Evolutionary conservation across 1,140 invertebrate species (phyloP).

Genomic region (Branchinecta lynchi): DNA sequence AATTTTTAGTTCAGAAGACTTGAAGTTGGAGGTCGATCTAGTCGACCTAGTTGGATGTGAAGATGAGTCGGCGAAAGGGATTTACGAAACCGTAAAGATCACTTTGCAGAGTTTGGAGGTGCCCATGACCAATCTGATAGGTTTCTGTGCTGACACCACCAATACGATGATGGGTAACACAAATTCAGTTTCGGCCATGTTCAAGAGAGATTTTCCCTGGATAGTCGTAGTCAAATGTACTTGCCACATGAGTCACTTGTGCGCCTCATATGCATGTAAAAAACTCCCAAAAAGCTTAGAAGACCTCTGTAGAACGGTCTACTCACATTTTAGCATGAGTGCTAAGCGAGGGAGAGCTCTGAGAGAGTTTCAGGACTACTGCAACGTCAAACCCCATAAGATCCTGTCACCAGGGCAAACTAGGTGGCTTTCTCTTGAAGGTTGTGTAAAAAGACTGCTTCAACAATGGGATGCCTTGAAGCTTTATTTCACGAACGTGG

Average conservation of each 20-base stretch:
- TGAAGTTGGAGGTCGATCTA: conserved; percentile 13
- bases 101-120: conserved; percentile 23
- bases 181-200: conserved; percentile 26
- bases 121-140: conserved; percentile 27
- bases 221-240: conserved; percentile 29
- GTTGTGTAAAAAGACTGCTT: conserved; percentile 28
- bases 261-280: conserved; percentile 27
- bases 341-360: conserved; percentile 26
- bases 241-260: conserved; percentile 28
- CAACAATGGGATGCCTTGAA: conserved; percentile 28
- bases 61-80: conserved; percentile 20
- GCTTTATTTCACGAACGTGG: conserved; percentile 27
- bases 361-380: conserved; percentile 29
- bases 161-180: conserved; percentile 29
- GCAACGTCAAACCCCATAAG: conserved; percentile 28
- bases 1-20: conserved; percentile 22
- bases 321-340: conserved; percentile 29
- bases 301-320: conserved; percentile 26
- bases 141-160: conserved; percentile 29
- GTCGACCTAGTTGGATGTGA: conserved; percentile 24
- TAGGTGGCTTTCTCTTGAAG: conserved; percentile 30
- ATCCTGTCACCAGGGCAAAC: conserved; percentile 25
- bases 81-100: conserved; percentile 22
- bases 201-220: conserved; percentile 24
- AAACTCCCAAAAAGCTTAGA: conserved; percentile 26